Evolutionary conservation across 2,113 vertebrate species (phyloP).

Genomic region (Dascyllus trimaculatus): DNA sequence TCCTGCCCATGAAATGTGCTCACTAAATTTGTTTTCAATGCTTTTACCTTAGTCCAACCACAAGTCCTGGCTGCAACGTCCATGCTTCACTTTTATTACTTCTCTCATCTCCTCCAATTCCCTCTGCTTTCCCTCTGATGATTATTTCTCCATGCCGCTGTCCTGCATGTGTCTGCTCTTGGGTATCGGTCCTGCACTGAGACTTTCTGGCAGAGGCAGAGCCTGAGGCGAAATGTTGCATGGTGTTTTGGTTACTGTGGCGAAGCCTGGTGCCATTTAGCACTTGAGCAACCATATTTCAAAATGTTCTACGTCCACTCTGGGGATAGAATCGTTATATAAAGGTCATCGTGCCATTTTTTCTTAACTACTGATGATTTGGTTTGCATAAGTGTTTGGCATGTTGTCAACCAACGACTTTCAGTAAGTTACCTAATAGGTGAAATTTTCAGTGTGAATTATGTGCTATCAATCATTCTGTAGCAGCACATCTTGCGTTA

Average conservation of each 20-base stretch:
- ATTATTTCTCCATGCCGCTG: constrained; percentile 65
- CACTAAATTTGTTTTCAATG: constrained; percentile 54
- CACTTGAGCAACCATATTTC: constrained; percentile 30
- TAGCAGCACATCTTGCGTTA: constrained; percentile 8
- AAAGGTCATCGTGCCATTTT: constrained; percentile 13
- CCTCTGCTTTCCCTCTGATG: constrained; percentile 33
- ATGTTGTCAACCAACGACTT: constrained; percentile 36
- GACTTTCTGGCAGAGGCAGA: constrained; percentile 35
- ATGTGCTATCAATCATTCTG: constrained; percentile 43
- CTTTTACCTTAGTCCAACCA: constrained; percentile 45
- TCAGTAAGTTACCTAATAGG: constrained; percentile 42
- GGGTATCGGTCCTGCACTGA: constrained; percentile 39
- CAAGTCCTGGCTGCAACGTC: constrained; percentile 57
- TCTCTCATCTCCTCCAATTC: constrained; percentile 56
- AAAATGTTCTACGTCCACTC: constrained; percentile 25
- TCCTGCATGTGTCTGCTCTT: constrained; percentile 50
- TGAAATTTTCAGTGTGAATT: constrained; percentile 34
- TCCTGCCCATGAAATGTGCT: constrained; percentile 13
- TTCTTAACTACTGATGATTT: constrained; percentile 54
- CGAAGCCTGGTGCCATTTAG: constrained; percentile 53
- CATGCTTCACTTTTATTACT: constrained; percentile 45
- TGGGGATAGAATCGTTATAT: constrained; percentile 11
- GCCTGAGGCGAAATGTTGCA: constrained; percentile 57
- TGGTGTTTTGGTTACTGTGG: constrained; percentile 72
- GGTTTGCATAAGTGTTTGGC: constrained; percentile 24